Evolutionary conservation across 2,113 vertebrate genomes (phyloP).

Genomic region (Solenodon paradoxus): DNA sequence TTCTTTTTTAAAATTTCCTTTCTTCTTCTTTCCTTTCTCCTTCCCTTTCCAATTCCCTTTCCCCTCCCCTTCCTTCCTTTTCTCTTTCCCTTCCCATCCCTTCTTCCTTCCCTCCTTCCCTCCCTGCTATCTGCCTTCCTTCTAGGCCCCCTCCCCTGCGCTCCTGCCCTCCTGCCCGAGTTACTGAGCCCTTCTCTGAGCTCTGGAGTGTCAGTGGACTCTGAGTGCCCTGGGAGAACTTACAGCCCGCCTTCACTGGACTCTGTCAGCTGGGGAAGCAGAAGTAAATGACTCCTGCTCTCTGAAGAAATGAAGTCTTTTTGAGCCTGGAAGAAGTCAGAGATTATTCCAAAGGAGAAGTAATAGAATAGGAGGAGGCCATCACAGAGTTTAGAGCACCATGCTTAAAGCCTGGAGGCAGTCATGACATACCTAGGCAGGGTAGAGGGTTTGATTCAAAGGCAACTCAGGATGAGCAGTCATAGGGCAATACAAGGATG

Average conservation of each 20-base stretch:
- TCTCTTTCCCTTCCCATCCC: too few relatives aligned
- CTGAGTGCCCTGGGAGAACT: neutral
- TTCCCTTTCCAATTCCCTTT: rapidly evolving
- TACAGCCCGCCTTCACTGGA: neutral
- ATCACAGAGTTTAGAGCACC: neutral
- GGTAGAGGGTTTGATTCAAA: neutral
- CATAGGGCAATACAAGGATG: neutral
- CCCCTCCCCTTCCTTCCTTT: neutral
- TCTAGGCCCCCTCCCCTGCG: too few relatives aligned
- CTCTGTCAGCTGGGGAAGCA: neutral
- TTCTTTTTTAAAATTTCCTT: too few relatives aligned
- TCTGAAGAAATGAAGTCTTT: neutral
- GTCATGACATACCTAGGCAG: neutral
- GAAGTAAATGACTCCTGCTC: too few relatives aligned
- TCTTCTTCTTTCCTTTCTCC: neutral
- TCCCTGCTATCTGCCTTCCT: rapidly evolving
- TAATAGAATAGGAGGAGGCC: neutral
- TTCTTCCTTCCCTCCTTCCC: rapidly evolving
- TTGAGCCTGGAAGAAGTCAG: neutral
- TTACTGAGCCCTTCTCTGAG: neutral
- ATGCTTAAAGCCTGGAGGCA: too few relatives aligned
- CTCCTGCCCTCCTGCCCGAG: too few relatives aligned
- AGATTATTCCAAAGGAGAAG: neutral
- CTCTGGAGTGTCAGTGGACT: neutral
- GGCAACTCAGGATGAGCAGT: neutral